These are phyloP conservation scores for Papilio gigon DNA, from an alignment of 2,888 invertebrate species.

Conservation along the genomic window DNA sequence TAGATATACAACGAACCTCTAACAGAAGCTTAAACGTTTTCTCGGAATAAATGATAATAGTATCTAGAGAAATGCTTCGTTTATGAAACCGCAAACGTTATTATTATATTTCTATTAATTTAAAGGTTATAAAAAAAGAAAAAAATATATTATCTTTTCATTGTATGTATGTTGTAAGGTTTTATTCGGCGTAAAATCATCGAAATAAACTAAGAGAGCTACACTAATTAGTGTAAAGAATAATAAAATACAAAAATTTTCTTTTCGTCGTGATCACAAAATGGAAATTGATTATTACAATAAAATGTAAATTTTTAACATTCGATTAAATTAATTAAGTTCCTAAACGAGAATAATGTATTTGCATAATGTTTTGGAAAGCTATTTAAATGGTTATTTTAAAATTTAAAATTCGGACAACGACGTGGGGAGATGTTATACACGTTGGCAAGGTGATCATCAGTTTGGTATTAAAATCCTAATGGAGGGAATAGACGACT, in stretches of 20 bases:
- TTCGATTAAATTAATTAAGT: slow-evolving; percentile 1
- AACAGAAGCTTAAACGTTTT: slow-evolving; percentile 40
- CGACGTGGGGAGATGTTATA: not conserved
- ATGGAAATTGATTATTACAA: slow-evolving; percentile 20
- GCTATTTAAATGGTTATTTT: not conserved
- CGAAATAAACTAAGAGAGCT: too few species aligned
- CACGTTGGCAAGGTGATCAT: too few species aligned
- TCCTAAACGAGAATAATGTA: not conserved
- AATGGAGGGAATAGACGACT: too few species aligned
- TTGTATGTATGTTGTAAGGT: too few species aligned
- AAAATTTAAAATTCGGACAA: not conserved
- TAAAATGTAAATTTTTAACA: slow-evolving; percentile 11
- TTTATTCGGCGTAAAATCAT: too few species aligned
- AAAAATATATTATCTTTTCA: too few species aligned
- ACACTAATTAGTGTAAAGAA: too few species aligned
- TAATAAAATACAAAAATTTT: too few species aligned
- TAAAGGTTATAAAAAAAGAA: too few species aligned
- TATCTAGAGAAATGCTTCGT: slow-evolving; percentile 18
- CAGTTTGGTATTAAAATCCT: too few species aligned
- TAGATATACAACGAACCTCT: slow-evolving; percentile 31
- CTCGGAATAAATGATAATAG: slow-evolving; percentile 40
- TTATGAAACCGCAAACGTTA: slow-evolving; percentile 7
- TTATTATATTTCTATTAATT: not conserved
- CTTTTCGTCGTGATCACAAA: not conserved
- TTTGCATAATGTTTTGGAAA: slow-evolving; percentile 19